Base-by-base conservation (phyloP, 1,140 invertebrate species). In the Drosophila carrolli region DNA sequence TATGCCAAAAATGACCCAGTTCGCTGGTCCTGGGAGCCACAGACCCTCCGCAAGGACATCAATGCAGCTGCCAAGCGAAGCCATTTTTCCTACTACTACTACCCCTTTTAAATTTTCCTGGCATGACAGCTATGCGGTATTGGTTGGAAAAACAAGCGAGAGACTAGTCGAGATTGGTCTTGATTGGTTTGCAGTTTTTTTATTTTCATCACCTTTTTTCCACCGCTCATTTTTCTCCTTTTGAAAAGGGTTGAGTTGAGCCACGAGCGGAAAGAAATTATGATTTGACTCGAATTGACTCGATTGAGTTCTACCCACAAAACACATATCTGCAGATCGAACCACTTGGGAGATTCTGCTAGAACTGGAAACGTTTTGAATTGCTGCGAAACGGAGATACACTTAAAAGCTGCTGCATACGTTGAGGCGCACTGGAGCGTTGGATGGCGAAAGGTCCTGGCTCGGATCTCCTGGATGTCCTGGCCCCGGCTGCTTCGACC, bases 1-100 rank as follows among this genome's bases (percentile, higher is more conserved):
- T 66, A 59, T 57, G 58, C 83, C 78, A 82, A 86, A 86, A 79
- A 59, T 86, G 83, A 86, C 82, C 82, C 79, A 86, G 78, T 86
- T 86, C 40, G 78, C 57, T 58, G 59, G 59, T 68, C 63, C 59
- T 75, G 51, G 51, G 32, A 51, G 19, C 38, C 27, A 41, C 59
- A 29, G 72, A 71, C 60, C 71, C 60, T 70, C 51, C 44, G 56
- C 73, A 75, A 75, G 53, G 73, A 75, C 62, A 68, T 50, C 57
- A 43, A 38, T 85, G 83, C 79, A 71, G 44, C 57, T 63, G 78
- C 79, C 82, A 78, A 79, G 73, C 46, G 73, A 65, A 51, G 74
- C 57, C 48, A 56, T 62, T 75, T 65, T 66, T 58, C 47, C 50
- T 53, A 29, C 7, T 37, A 9, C 46, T 47, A 14, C 37, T 35